Percentiles rank a stretch among this genome's conserved stretches.
phyloP scores from a whole-genome alignment of 2,113 vertebrate species.

The Anarhynchus alexandrinus region DNA sequence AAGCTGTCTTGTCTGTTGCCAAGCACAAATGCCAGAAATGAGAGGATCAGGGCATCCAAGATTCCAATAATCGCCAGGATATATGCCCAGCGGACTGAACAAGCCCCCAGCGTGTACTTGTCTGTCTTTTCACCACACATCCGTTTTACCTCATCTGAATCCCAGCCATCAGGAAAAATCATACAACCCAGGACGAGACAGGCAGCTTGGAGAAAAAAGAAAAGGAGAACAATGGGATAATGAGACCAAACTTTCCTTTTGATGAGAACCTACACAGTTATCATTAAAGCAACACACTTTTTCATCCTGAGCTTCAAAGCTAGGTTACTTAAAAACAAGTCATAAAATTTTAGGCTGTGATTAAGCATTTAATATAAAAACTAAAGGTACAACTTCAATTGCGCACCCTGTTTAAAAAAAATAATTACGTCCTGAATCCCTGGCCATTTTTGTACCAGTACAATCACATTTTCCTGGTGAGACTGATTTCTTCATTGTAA shows the following conservation, averaged over 20 bases:
- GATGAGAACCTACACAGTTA: neutral
- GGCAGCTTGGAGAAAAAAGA: slow-evolving; percentile 80
- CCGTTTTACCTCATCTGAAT: slow-evolving; percentile 89
- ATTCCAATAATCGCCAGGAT: slow-evolving; percentile 97
- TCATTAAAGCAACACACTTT: slow-evolving; percentile 23
- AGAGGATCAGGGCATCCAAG: slow-evolving; percentile 95
- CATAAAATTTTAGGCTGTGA: neutral
- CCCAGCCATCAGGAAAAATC: slow-evolving; percentile 97
- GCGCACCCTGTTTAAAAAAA: neutral
- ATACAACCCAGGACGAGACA: slow-evolving; percentile 96
- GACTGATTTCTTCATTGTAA: neutral
- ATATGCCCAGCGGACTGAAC: slow-evolving; percentile 95
- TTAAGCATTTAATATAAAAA: neutral
- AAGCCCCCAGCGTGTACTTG: slow-evolving; percentile 93
- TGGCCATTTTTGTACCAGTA: neutral
- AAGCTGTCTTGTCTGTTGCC: slow-evolving; percentile 95
- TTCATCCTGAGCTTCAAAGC: slow-evolving; percentile 3
- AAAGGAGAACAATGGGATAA: slow-evolving; percentile 27
- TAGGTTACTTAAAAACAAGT: neutral
- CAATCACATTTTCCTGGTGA: neutral
- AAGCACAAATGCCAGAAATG: slow-evolving; percentile 95
- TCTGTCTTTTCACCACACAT: slow-evolving; percentile 95
- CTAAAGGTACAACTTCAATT: neutral
- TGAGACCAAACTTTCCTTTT: slow-evolving; percentile 38
- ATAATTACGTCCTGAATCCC: neutral